phyloP scores from a whole-genome alignment of 1,140 invertebrate species.

The Monochamus saltuarius region DNA sequence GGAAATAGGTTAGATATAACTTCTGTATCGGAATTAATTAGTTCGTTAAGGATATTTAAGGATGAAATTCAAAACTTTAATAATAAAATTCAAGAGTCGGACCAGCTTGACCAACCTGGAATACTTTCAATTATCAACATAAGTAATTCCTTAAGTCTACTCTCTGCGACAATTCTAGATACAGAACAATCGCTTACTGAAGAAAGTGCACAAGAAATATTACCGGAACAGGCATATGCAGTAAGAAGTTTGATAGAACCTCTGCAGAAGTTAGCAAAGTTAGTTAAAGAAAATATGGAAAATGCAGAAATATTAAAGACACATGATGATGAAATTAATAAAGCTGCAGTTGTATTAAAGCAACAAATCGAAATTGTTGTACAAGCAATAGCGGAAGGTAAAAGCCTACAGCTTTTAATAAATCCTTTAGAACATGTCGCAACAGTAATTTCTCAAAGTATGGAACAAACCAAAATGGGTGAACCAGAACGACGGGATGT shows the following conservation, averaged over 20 bases:
- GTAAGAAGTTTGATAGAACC: slow-evolving; percentile 8
- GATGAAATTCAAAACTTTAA: background rate
- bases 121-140: background rate
- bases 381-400: background rate
- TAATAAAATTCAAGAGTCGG: background rate
- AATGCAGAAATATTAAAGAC: slow-evolving; percentile 17
- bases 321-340: background rate
- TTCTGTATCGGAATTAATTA: background rate
- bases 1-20: background rate
- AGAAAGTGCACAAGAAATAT: slow-evolving; percentile 5
- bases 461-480: no score
- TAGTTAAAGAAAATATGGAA: slow-evolving; percentile 12
- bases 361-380: slow-evolving; percentile 6
- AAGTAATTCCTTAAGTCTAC: background rate
- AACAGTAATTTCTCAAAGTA: no score
- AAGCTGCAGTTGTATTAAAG: slow-evolving; percentile 11
- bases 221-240: slow-evolving; percentile 9
- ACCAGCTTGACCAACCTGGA: slow-evolving; percentile 1
- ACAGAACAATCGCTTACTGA: background rate
- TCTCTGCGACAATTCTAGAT: background rate
- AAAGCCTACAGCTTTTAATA: background rate
- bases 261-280: slow-evolving; percentile 19
- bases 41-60: background rate
- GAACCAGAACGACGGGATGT: no score
- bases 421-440: background rate